Conservation (phyloP, 2,797 vertebrate species). For the Danio tinwini region DNA sequence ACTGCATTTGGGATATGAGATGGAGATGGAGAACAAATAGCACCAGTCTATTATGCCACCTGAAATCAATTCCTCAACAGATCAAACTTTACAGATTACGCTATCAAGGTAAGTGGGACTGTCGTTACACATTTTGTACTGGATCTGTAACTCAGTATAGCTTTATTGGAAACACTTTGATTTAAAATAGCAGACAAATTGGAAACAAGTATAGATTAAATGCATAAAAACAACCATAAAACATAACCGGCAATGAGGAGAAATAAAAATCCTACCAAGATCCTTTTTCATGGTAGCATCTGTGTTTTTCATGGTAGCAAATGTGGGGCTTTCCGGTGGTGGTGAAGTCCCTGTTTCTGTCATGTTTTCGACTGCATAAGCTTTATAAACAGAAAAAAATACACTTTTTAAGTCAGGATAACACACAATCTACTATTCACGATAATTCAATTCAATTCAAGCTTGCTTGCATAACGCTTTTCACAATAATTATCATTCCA, state of each 20-base stretch:
- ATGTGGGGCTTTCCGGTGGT: background rate
- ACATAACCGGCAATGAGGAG: background rate
- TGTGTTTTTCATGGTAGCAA: too few relatives aligned
- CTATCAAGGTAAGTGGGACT: background rate
- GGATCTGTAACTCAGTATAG: background rate
- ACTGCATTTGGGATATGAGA: background rate
- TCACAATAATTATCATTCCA: too few relatives aligned
- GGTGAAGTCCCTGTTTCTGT: background rate
- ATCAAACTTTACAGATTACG: constrained; percentile 2
- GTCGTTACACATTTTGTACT: background rate
- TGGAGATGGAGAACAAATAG: background rate
- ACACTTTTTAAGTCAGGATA: background rate
- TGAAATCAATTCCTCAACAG: constrained; percentile 7
- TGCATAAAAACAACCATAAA: background rate
- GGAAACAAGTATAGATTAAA: background rate
- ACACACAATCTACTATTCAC: background rate
- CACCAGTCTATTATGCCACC: background rate
- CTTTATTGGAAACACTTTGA: background rate
- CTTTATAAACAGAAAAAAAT: background rate
- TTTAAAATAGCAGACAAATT: background rate
- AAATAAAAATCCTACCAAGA: background rate
- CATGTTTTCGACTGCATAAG: background rate
- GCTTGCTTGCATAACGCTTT: too few relatives aligned
- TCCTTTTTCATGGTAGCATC: background rate
- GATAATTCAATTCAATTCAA: too few relatives aligned